These are phyloP conservation scores for Muscidifurax raptorellus DNA, from an alignment of 1,140 invertebrate species.

Conservation along the genomic window DNA sequence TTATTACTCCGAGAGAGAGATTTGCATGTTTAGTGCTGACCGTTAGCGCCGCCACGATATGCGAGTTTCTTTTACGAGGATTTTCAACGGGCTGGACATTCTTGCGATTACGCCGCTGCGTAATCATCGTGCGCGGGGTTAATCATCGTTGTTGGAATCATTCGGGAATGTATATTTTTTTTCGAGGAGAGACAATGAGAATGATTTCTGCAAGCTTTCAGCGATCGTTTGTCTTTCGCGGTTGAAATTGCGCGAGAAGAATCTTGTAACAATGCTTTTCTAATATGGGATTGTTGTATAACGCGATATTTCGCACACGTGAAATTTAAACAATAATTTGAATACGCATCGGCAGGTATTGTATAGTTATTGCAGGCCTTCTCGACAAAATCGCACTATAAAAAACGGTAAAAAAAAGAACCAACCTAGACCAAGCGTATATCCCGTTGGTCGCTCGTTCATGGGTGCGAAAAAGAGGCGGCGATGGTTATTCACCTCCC, in stretches of 20 bases:
- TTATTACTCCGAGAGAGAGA: neutral
- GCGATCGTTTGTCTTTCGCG: too few species aligned
- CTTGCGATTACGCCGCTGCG: neutral
- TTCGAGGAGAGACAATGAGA: too few species aligned
- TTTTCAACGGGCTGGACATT: neutral
- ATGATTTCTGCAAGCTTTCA: too few species aligned
- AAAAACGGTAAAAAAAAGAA: constrained; percentile 31
- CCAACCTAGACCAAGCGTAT: neutral
- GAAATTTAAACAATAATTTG: too few species aligned
- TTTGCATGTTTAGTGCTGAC: neutral
- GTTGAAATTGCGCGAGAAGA: too few species aligned
- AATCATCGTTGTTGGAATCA: neutral
- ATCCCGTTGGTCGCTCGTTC: neutral
- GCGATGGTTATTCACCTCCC: constrained; percentile 21
- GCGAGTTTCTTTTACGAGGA: neutral
- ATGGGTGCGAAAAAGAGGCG: neutral
- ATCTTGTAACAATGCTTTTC: too few species aligned
- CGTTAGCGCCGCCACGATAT: neutral
- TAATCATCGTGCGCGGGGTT: too few species aligned
- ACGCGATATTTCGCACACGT: too few species aligned
- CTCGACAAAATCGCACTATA: neutral
- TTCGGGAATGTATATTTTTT: too few species aligned
- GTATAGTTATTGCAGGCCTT: too few species aligned
- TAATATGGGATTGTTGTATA: too few species aligned
- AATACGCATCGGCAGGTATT: too few species aligned